These are phyloP conservation scores for Globodera rostochiensis DNA, from an alignment of 1,140 invertebrate genomes.

Conservation along the genomic window DNA sequence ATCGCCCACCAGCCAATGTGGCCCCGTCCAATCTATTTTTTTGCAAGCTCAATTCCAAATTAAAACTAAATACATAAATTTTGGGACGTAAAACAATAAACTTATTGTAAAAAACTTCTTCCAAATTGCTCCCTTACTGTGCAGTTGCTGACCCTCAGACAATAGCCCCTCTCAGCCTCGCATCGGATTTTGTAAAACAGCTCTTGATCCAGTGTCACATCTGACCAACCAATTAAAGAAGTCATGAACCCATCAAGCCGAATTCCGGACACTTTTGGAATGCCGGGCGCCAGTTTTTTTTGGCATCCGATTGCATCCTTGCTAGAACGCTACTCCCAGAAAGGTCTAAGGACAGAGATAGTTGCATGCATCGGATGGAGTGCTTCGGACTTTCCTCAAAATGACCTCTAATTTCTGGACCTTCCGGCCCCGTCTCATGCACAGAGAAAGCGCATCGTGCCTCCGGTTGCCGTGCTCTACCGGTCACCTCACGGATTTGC, in stretches of 20 bases:
- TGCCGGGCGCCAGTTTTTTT: too few relatives aligned
- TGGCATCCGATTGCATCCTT: conserved; percentile 4
- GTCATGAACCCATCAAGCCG: too few relatives aligned
- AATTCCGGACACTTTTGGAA: too few relatives aligned
- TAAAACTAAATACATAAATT: too few relatives aligned
- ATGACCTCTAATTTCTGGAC: conserved; percentile 42
- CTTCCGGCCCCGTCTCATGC: conserved; percentile 45
- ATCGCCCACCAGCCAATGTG: neutral
- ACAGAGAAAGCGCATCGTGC: conserved; percentile 50
- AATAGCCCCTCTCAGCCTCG: conserved; percentile 47
- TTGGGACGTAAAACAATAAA: too few relatives aligned
- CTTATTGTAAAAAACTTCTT: too few relatives aligned
- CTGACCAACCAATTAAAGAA: conserved; percentile 20
- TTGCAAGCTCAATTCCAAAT: too few relatives aligned
- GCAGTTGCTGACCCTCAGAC: conserved; percentile 47
- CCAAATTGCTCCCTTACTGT: conserved; percentile 41
- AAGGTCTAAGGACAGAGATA: neutral
- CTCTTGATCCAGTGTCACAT: conserved; percentile 47
- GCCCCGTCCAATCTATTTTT: too few relatives aligned
- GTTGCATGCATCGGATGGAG: neutral
- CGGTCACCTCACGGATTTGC: neutral
- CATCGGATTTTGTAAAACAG: conserved; percentile 57
- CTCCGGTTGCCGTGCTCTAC: conserved; percentile 33
- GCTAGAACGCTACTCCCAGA: neutral
- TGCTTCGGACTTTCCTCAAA: conserved; percentile 10